Base-by-base conservation (phyloP, 2,113 vertebrate species). In the Sorex araneus region DNA sequence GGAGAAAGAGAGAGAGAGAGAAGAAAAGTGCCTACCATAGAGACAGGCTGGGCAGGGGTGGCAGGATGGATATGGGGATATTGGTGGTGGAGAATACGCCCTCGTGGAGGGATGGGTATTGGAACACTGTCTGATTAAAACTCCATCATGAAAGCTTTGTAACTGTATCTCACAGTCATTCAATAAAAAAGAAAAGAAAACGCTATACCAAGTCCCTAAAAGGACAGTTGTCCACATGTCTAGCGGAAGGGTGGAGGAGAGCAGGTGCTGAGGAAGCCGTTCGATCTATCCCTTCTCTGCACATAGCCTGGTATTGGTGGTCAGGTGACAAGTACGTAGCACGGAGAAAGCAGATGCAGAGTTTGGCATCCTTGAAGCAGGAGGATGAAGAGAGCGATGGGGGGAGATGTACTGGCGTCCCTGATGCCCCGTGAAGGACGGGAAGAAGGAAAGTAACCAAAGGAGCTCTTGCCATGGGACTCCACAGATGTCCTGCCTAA, bases 181-280 rank as follows among this genome's bases (percentile, higher is more conserved):
- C 40, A 40, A 40, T 3, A 40, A 40, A 40, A 40, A 40, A 40
- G 40, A 40, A 40, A 15, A 54, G 13, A 54, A 54, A 54, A 54
- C 15, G 54, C 18, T 4, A 16, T 54, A 16, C 10, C 54, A 54
- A 54, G 18, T 50, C 30, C 8, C 4, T 3, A 60, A 80, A 76
- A 57, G 23, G 34, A 54, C 40, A 25, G 34, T 69, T 54, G 47
- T 45, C 47, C n/a, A 32, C 18, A 40, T 54, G 54, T 8, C 28
- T 1, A 16, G 64, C 25, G 76, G 10, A n/a, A n/a, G n/a, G n/a
- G n/a, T n/a, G n/a, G n/a, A 40, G 34, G 19, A 50, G 18, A 30
- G 60, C 16, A n/a, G 0, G 21, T 6, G 19, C 34, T 45, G 1
- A 11, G 2, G 9, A 50, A 21, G 4, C 0, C 5, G 47, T 12